phyloP scores from a whole-genome alignment of 2,113 vertebrate species.

The Xenopus borealis region DNA sequence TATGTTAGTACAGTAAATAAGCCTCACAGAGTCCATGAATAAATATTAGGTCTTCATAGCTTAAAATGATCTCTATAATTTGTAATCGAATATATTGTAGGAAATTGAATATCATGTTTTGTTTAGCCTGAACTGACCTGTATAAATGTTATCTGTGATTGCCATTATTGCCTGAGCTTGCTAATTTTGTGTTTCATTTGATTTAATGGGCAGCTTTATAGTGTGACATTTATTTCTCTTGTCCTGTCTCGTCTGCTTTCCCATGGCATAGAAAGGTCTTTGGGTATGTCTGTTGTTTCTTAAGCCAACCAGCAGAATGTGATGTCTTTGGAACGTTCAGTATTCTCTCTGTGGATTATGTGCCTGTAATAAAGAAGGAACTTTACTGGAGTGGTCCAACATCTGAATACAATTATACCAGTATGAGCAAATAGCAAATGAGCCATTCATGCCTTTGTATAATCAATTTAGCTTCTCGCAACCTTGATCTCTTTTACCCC shows the following conservation, averaged over 20 bases:
- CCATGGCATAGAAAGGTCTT: slow-evolving; percentile 48
- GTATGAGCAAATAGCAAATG: slow-evolving; percentile 65
- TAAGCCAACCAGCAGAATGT: slow-evolving; percentile 37
- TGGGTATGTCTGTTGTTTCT: slow-evolving; percentile 43
- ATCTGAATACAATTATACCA: slow-evolving; percentile 55
- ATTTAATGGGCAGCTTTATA: slow-evolving; percentile 35
- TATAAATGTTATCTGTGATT: too few species aligned
- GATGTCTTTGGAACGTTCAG: slow-evolving; percentile 49
- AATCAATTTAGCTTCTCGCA: slow-evolving; percentile 68
- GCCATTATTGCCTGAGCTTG: too few species aligned
- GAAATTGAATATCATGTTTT: too few species aligned
- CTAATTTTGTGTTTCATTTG: background rate
- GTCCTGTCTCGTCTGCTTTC: slow-evolving; percentile 47
- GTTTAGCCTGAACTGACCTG: too few species aligned
- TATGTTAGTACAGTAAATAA: too few species aligned
- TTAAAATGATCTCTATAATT: too few species aligned
- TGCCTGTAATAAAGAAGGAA: slow-evolving; percentile 51
- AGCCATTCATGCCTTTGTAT: slow-evolving; percentile 61
- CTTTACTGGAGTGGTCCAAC: slow-evolving; percentile 53
- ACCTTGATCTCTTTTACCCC: slow-evolving; percentile 64
- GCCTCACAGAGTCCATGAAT: too few species aligned
- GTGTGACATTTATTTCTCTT: background rate
- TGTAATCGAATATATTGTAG: too few species aligned
- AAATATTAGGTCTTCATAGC: too few species aligned
- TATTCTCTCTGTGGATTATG: slow-evolving; percentile 43